Conservation (phyloP, 2,888 invertebrate species). For the Drosophila heteroneura region DNA sequence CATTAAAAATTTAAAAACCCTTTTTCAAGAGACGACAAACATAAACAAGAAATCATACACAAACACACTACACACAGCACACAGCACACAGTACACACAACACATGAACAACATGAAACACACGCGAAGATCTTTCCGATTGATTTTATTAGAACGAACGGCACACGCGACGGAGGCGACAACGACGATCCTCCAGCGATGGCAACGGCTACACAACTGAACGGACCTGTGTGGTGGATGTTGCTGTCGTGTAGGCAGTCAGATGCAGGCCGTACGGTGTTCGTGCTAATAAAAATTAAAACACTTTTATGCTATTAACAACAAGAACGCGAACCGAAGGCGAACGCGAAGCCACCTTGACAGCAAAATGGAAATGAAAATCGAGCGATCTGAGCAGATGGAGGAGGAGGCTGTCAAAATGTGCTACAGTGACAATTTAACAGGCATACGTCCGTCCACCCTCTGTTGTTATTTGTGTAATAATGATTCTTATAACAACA, state of each 20-base stretch:
- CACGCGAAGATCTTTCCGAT: slow-evolving; percentile 64
- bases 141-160: slow-evolving; percentile 73
- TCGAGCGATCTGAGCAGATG: slow-evolving; percentile 26
- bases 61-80: slow-evolving; percentile 26
- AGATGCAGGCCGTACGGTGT: slow-evolving; percentile 49
- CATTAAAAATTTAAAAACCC: slow-evolving; percentile 72
- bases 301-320: slow-evolving; percentile 79
- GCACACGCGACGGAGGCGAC: slow-evolving; percentile 63
- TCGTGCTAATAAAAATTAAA: slow-evolving; percentile 79
- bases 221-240: slow-evolving; percentile 31
- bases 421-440: slow-evolving; percentile 58
- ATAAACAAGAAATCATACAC: slow-evolving; percentile 50
- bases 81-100: slow-evolving; percentile 26
- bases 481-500: slow-evolving; percentile 39
- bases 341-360: slow-evolving; percentile 63
- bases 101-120: slow-evolving; percentile 15
- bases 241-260: slow-evolving; percentile 50
- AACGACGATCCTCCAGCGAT: slow-evolving; percentile 64
- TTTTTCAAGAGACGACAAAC: slow-evolving; percentile 55
- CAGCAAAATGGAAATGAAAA: slow-evolving; percentile 57
- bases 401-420: slow-evolving; percentile 51
- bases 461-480: slow-evolving; percentile 36
- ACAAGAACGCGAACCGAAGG: slow-evolving; percentile 62
- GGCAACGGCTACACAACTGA: slow-evolving; percentile 67
- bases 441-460: slow-evolving; percentile 25